Evolutionary conservation across 2,113 vertebrate species (phyloP).

Genomic region (Gnathonemus echidnorhynchus): DNA sequence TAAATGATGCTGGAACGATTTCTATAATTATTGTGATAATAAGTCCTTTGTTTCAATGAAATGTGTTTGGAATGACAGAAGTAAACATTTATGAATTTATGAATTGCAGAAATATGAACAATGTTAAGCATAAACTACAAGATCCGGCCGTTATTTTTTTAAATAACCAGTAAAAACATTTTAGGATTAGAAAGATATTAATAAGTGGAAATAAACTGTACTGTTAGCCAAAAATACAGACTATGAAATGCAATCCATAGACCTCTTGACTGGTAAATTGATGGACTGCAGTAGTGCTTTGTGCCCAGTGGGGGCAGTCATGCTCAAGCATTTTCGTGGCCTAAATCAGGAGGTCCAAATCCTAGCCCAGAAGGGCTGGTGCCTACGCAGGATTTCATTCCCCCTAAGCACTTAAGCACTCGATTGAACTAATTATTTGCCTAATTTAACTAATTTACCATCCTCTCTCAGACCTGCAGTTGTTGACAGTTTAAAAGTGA

Average conservation of each 20-base stretch:
- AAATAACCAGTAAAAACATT: neutral
- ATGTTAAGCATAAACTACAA: neutral
- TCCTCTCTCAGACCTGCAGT: neutral
- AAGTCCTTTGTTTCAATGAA: neutral
- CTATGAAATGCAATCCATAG: neutral
- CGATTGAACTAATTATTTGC: neutral
- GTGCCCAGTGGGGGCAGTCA: neutral
- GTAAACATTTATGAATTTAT: neutral
- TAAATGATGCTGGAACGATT: neutral
- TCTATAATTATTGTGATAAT: neutral
- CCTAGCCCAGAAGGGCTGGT: neutral
- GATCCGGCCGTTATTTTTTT: neutral
- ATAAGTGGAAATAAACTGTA: neutral
- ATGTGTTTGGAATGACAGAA: neutral
- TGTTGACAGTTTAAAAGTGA: constrained; percentile 8
- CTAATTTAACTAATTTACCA: constrained; percentile 4
- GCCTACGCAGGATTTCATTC: neutral
- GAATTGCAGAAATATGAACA: neutral
- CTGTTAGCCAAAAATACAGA: neutral
- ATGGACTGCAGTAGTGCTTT: neutral
- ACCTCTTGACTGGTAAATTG: neutral
- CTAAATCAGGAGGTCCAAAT: neutral
- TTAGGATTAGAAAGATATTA: neutral
- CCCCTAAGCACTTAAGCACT: neutral
- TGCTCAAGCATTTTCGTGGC: neutral